These are phyloP conservation scores for Cydia fagiglandana DNA, from an alignment of 1,140 invertebrate genomes.

Conservation along the genomic window DNA sequence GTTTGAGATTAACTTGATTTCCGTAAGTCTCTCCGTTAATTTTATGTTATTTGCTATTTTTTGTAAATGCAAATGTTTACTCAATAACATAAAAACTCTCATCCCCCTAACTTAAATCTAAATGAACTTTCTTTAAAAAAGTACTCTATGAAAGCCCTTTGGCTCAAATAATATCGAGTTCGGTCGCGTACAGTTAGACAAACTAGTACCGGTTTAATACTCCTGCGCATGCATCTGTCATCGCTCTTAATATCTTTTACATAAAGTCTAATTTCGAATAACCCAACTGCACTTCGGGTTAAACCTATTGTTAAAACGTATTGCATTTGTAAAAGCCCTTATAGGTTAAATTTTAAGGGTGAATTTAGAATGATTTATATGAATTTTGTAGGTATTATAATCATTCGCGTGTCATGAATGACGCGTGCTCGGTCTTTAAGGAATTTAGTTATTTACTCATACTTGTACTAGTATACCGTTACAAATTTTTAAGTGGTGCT, in stretches of 20 bases:
- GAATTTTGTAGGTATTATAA: background rate
- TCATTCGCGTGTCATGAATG: slow-evolving; percentile 1
- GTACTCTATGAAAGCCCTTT: slow-evolving; percentile 9
- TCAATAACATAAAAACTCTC: no score
- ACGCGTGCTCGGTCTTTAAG: slow-evolving; percentile 11
- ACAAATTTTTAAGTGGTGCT: background rate
- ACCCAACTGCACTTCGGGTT: background rate
- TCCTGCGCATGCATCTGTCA: background rate
- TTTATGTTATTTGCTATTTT: no score
- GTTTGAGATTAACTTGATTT: no score
- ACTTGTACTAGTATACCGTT: slow-evolving; percentile 3
- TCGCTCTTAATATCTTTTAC: background rate
- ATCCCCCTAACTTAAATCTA: background rate
- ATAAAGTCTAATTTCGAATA: background rate
- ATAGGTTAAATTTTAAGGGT: background rate
- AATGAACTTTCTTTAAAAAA: background rate
- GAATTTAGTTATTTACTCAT: slow-evolving; percentile 17
- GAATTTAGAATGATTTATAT: background rate
- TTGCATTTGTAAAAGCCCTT: background rate
- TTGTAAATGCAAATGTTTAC: no score
- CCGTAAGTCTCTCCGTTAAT: no score
- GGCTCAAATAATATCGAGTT: slow-evolving; percentile 9
- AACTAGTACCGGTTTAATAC: slow-evolving; percentile 11
- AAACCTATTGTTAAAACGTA: slow-evolving; percentile 8
- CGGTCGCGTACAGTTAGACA: slow-evolving; percentile 17